Evolutionary conservation across 2,888 invertebrate genomes (phyloP).

Genomic region (Tanypteryx hageni): DNA sequence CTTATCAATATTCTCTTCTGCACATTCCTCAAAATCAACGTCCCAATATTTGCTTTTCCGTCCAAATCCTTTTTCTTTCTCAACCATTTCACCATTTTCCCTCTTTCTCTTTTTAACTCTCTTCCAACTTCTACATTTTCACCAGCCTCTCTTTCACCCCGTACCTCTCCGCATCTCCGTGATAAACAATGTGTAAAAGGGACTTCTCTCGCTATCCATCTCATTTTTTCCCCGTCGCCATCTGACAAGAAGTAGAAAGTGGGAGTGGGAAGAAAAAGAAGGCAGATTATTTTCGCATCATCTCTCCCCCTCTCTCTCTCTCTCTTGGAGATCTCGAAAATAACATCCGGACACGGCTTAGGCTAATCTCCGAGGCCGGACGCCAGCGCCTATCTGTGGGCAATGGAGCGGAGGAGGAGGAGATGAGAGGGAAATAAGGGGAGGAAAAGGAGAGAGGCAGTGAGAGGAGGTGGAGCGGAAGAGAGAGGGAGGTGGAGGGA

Average conservation of each 20-base stretch:
- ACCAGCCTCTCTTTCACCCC: background rate
- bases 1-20: no score
- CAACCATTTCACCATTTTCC: background rate
- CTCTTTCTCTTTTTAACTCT: background rate
- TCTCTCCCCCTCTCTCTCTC: background rate
- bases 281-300: background rate
- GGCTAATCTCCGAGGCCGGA: slow-evolving; percentile 15
- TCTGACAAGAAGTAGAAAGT: background rate
- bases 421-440: background rate
- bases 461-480: background rate
- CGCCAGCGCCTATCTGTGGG: background rate
- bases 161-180: background rate
- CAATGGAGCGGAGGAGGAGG: background rate
- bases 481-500: background rate
- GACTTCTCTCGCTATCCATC: no score
- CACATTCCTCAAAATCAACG: no score
- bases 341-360: background rate
- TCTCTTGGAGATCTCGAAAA: background rate
- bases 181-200: background rate
- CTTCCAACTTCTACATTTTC: background rate
- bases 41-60: no score
- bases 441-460: background rate
- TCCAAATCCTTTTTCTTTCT: no score
- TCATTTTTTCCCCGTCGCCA: background rate
- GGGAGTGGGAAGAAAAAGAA: background rate